These are phyloP conservation scores for Drosophila stalkeri DNA, from an alignment of 2,888 invertebrate genomes.

Conservation along the genomic window DNA sequence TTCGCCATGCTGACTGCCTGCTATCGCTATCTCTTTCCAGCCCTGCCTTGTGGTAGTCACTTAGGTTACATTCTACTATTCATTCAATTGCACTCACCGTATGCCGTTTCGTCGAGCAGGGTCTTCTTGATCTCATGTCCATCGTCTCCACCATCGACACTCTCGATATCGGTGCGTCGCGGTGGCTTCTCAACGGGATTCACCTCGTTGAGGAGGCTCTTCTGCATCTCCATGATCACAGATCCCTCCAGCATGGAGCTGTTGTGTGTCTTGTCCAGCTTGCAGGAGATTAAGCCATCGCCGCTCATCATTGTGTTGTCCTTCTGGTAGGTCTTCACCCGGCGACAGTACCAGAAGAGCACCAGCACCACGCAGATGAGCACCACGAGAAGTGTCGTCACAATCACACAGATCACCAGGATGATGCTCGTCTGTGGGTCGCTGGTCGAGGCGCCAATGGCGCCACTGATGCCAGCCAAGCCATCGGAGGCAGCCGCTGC, in stretches of 20 bases:
- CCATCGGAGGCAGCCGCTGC: constrained; percentile 67
- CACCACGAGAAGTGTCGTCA: constrained; percentile 87
- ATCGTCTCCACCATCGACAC: constrained; percentile 91
- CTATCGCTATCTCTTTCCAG: not conserved
- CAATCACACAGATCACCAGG: constrained; percentile 86
- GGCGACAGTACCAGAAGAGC: constrained; percentile 86
- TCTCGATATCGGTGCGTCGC: constrained; percentile 90
- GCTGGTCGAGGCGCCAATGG: constrained; percentile 82
- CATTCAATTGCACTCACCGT: constrained; percentile 87
- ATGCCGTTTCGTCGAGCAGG: constrained; percentile 92
- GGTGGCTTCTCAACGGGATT: constrained; percentile 94
- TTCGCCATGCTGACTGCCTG: not conserved
- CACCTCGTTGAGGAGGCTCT: constrained; percentile 92
- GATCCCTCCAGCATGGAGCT: constrained; percentile 91
- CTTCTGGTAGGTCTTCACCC: constrained; percentile 86
- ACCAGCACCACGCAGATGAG: constrained; percentile 86
- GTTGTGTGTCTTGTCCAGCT: constrained; percentile 87
- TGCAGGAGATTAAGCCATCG: constrained; percentile 83
- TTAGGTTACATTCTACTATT: not conserved
- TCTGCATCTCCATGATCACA: constrained; percentile 93
- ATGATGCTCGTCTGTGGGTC: constrained; percentile 85
- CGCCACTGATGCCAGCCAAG: constrained; percentile 72
- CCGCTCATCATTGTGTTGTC: constrained; percentile 84
- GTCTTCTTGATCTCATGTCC: constrained; percentile 93
- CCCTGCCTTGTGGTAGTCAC: not conserved